Evolutionary conservation across 2,113 vertebrate species (phyloP).

Genomic region (Agapornis roseicollis): DNA sequence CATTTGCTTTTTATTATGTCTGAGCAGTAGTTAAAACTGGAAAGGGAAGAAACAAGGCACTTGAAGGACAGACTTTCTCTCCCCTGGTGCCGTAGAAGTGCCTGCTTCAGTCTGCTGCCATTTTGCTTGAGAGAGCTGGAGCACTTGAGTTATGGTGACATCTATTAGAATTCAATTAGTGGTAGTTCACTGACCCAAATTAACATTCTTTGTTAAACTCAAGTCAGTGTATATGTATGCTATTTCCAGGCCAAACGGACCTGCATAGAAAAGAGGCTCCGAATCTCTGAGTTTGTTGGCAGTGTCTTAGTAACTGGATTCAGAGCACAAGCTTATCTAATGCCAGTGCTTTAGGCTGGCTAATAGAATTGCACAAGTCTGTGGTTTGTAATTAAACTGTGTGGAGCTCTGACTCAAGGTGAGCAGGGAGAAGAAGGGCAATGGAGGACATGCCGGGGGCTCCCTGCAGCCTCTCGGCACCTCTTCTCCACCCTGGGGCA

Average conservation of each 20-base stretch:
- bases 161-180: conserved; percentile 69
- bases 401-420: background rate
- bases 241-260: conserved; percentile 62
- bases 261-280: conserved; percentile 7
- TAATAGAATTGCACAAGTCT: conserved; percentile 45
- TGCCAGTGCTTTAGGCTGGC: conserved; percentile 25
- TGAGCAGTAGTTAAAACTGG: conserved; percentile 24
- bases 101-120: conserved; percentile 31
- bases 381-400: conserved; percentile 52
- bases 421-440: background rate
- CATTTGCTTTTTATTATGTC: conserved; percentile 47
- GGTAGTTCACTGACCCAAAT: conserved; percentile 64
- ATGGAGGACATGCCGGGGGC: background rate
- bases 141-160: conserved; percentile 47
- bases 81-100: background rate
- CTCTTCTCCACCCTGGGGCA: background rate
- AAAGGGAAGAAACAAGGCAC: background rate
- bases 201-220: conserved; percentile 61
- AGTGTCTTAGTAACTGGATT: conserved; percentile 41
- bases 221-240: conserved; percentile 49
- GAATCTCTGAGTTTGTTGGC: conserved; percentile 41
- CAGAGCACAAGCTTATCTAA: conserved; percentile 45
- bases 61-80: conserved; percentile 26
- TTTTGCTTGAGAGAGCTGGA: conserved; percentile 59
- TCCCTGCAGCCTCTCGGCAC: background rate